Evolutionary conservation across 2,888 invertebrate species (phyloP).

Genomic region (Thymelicus sylvestris): DNA sequence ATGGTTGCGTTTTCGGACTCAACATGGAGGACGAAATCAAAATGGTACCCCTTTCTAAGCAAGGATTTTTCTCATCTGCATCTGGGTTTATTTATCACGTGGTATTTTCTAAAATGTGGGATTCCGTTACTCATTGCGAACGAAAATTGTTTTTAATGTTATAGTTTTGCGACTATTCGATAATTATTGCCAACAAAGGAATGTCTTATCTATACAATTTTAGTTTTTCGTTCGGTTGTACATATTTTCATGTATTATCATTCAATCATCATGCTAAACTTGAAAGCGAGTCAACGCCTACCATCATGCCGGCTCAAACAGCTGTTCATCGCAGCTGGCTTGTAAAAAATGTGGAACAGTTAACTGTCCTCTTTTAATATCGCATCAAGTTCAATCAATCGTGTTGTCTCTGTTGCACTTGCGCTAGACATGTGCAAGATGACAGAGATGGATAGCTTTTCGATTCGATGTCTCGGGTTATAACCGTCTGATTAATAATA

Average conservation of each 20-base stretch:
- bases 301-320: conserved; percentile 69
- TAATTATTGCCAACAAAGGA: conserved; percentile 1
- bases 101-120: conserved; percentile 3
- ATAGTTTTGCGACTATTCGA: neutral
- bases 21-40: conserved; percentile 84
- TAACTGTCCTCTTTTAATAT: conserved; percentile 70
- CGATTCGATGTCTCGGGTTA: conserved; percentile 11
- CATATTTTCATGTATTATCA: conserved; percentile 3
- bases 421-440: conserved; percentile 42
- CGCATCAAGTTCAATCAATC: conserved; percentile 51
- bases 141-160: neutral
- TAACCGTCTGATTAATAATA: conserved; percentile 26
- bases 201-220: neutral
- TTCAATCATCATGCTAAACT: conserved; percentile 14
- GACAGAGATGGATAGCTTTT: conserved; percentile 50
- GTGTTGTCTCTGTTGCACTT: conserved; percentile 64
- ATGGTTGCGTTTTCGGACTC: conserved; percentile 74
- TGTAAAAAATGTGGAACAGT: conserved; percentile 77
- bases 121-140: neutral
- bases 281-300: conserved; percentile 48
- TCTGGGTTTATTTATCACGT: conserved; percentile 4
- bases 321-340: conserved; percentile 82
- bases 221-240: neutral
- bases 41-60: conserved; percentile 67
- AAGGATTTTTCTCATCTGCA: conserved; percentile 15